Evolutionary conservation across 2,113 vertebrate species (phyloP).

Genomic region (Cettia cetti): DNA sequence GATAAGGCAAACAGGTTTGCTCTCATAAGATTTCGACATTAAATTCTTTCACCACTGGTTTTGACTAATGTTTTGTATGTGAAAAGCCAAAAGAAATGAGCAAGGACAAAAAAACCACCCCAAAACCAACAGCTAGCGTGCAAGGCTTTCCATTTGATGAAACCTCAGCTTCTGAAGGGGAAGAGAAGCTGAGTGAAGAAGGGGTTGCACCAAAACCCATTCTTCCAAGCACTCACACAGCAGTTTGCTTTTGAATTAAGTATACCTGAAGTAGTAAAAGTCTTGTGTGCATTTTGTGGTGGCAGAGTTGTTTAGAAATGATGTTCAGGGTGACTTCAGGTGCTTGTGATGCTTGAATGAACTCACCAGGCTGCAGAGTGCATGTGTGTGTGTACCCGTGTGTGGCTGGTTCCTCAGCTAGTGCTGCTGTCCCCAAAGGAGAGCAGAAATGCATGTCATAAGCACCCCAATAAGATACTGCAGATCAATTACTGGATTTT

Average conservation of each 20-base stretch:
- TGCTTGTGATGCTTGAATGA: background rate
- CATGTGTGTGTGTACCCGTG: accelerated
- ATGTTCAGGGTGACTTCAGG: background rate
- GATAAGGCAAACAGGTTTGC: background rate
- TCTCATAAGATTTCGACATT: background rate
- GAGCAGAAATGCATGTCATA: background rate
- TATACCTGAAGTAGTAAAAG: background rate
- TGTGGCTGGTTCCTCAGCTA: background rate
- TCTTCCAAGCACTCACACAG: background rate
- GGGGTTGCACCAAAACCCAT: background rate
- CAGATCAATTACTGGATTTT: background rate
- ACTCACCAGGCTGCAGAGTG: background rate
- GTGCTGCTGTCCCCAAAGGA: background rate
- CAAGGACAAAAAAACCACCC: background rate
- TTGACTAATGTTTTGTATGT: background rate
- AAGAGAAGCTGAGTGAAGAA: background rate
- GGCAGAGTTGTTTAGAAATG: background rate
- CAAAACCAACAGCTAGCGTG: background rate
- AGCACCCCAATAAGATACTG: background rate
- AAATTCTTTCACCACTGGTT: background rate
- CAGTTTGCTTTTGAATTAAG: background rate
- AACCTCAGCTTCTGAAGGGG: background rate
- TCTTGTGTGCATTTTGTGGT: background rate
- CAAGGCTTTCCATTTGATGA: background rate
- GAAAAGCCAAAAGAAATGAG: background rate